Conservation (phyloP, 2,113 vertebrate species). For the Bagarius yarrelli region DNA sequence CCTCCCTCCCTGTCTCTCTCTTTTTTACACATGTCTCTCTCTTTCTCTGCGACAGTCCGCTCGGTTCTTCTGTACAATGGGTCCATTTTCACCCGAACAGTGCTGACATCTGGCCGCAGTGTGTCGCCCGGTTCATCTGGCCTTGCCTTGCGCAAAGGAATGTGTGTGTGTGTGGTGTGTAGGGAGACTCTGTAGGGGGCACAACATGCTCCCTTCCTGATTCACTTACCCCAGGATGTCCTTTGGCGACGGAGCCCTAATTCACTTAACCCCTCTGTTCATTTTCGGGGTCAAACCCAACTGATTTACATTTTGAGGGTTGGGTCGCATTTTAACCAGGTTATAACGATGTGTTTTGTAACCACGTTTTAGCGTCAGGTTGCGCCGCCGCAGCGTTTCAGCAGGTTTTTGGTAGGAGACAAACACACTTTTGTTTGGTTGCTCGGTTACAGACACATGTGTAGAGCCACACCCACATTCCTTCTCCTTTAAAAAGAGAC, state of each 20-base stretch:
- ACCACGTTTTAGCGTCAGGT: neutral
- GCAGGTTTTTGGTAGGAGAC: neutral
- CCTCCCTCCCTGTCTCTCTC: conserved; percentile 59
- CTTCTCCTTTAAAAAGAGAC: neutral
- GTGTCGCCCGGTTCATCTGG: conserved; percentile 73
- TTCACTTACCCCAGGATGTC: conserved; percentile 79
- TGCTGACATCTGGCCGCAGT: conserved; percentile 86
- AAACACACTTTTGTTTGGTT: neutral
- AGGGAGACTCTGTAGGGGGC: conserved; percentile 70
- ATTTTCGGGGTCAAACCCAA: conserved; percentile 46
- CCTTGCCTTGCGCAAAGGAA: conserved; percentile 72
- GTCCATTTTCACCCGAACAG: conserved; percentile 82
- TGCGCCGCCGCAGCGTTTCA: neutral
- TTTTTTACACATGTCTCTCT: conserved; percentile 41
- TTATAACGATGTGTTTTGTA: no score
- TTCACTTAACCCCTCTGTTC: conserved; percentile 12
- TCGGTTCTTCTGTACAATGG: conserved; percentile 72
- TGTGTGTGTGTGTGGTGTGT: conserved; percentile 75
- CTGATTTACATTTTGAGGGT: conserved; percentile 51
- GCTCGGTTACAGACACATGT: neutral
- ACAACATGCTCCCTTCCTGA: conserved; percentile 69
- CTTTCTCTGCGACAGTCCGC: conserved; percentile 63
- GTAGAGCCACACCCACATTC: neutral
- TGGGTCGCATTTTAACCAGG: no score
- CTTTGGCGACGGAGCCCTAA: conserved; percentile 59